Percentiles rank a stretch among this genome's conserved stretches.
Evolutionary conservation across 2,797 vertebrate genomes (phyloP).

Genomic region (Falco cherrug): DNA sequence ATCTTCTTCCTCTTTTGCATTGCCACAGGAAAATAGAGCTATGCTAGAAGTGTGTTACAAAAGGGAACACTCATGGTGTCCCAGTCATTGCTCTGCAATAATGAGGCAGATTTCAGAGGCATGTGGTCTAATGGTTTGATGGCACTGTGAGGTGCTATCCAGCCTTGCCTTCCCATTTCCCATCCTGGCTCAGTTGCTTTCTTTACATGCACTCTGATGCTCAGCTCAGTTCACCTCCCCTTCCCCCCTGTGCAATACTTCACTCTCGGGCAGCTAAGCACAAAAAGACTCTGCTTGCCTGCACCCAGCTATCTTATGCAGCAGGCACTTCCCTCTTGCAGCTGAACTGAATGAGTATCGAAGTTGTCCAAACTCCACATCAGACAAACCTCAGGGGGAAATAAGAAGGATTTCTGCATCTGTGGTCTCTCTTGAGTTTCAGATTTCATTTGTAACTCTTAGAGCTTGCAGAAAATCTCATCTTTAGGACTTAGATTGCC

Average conservation of each 20-base stretch:
- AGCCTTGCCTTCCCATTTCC: not conserved
- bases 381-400: not conserved
- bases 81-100: not conserved
- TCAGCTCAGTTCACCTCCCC: not conserved
- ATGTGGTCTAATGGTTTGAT: not conserved
- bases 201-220: not conserved
- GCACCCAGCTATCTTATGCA: not conserved
- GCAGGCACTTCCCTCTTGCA: not conserved
- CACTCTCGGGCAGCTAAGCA: not conserved
- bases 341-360: not conserved
- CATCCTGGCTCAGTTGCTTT: fast-evolving
- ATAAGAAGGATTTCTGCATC: not conserved
- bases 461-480: not conserved
- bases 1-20: not conserved
- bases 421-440: not conserved
- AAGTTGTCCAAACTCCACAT: not conserved
- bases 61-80: not conserved
- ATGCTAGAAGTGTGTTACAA: not conserved
- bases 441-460: not conserved
- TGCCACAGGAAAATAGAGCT: not conserved
- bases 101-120: not conserved
- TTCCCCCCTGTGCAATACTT: fast-evolving
- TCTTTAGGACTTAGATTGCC: not conserved
- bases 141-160: not conserved
- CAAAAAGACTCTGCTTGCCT: not conserved